Conservation (phyloP, 2,113 vertebrate species). For the Cyrtonyx montezumae region DNA sequence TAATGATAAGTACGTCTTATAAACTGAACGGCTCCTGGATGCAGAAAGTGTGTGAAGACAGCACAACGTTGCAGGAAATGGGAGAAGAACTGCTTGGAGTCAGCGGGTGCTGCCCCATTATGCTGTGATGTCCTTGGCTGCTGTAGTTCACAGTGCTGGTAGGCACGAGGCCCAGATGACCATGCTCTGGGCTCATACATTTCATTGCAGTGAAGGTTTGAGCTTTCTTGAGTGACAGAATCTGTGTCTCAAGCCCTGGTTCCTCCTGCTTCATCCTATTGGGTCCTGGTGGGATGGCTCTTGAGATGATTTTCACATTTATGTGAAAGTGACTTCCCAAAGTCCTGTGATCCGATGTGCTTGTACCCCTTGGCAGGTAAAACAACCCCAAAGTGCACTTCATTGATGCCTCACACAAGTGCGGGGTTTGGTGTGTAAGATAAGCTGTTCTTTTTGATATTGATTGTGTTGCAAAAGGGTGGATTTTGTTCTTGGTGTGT, state of each 20-base stretch:
- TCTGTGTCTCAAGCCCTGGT: rapidly evolving
- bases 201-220: neutral
- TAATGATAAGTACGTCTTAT: neutral
- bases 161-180: rapidly evolving
- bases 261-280: rapidly evolving
- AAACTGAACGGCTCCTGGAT: neutral
- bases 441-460: neutral
- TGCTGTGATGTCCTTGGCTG: neutral
- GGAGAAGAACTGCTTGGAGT: neutral
- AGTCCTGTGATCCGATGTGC: neutral
- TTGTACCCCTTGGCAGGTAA: rapidly evolving
- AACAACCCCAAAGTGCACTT: neutral
- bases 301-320: neutral
- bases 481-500: neutral
- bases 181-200: neutral
- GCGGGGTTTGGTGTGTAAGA: rapidly evolving
- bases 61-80: neutral
- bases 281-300: too few species aligned
- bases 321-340: rapidly evolving
- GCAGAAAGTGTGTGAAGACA: neutral
- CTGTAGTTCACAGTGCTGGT: rapidly evolving
- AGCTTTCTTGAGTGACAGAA: neutral
- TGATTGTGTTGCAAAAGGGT: rapidly evolving
- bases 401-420: rapidly evolving
- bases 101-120: neutral